A percentile compares a stretch with the other conserved stretches of the same genome.
Conservation (phyloP, 30 jellyfish, hydroid and myxozoan genomes). For the Hydractinia symbiolongicarpus region DNA sequence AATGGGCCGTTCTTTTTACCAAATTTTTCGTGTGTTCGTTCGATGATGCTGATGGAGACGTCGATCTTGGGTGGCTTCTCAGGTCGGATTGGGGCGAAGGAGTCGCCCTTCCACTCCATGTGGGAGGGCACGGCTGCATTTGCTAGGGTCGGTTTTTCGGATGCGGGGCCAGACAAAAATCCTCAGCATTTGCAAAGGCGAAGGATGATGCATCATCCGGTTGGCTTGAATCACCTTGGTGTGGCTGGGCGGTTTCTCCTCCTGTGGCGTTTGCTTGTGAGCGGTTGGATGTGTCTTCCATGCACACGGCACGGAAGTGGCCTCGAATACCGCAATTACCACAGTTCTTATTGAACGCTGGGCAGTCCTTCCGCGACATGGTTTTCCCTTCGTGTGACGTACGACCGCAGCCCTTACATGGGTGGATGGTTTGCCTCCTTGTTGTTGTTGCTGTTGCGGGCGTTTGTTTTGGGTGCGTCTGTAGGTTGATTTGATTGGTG, state of each 20-base stretch:
- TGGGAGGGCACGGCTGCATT: not conserved
- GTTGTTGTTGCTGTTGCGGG: no score
- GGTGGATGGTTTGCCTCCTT: no score
- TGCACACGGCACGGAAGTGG: slow-evolving; percentile 7
- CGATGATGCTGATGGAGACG: not conserved
- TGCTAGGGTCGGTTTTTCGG: not conserved
- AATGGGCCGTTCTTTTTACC: no score
- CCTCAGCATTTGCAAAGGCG: slow-evolving; percentile 23
- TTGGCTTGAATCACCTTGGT: no score
- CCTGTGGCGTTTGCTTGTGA: no score
- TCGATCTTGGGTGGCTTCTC: not conserved
- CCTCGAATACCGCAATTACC: slow-evolving; percentile 17
- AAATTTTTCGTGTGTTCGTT: no score
- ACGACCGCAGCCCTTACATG: slow-evolving; percentile 25
- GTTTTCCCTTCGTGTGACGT: slow-evolving; percentile 26
- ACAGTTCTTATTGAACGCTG: slow-evolving; percentile 18
- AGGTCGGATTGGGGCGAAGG: slow-evolving; percentile 5
- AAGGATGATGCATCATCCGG: not conserved
- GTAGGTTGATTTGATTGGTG: no score
- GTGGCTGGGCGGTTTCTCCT: no score
- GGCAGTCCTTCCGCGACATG: slow-evolving; percentile 33
- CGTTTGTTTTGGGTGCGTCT: no score
- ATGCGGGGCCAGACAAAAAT: slow-evolving; percentile 19
- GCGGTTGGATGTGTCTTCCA: not conserved
- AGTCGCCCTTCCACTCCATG: slow-evolving; percentile 9